Conservation (phyloP, 2,113 vertebrate species). For the Phylloscopus trochiloides region DNA sequence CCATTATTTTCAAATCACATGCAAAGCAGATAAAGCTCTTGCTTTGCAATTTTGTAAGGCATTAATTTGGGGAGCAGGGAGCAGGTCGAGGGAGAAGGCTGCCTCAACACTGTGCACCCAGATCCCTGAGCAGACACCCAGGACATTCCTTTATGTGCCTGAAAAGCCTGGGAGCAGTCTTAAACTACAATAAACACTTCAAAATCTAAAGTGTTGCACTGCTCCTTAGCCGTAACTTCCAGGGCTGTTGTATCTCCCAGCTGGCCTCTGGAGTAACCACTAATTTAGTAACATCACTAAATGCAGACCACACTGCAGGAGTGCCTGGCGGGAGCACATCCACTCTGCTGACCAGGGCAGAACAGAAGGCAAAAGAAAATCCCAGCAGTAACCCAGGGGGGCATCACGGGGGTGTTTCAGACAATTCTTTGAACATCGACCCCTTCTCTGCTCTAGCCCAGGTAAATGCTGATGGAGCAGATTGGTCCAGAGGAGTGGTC, state of each 20-base stretch:
- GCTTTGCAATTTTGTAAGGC: constrained; percentile 40
- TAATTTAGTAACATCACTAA: not conserved
- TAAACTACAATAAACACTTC: not conserved
- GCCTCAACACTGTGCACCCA: not conserved
- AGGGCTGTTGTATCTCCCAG: not conserved
- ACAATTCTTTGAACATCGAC: not conserved
- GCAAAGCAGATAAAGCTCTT: not conserved
- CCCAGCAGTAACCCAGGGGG: not conserved
- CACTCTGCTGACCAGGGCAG: fast-evolving
- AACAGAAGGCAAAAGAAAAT: not conserved
- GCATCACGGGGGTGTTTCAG: fast-evolving
- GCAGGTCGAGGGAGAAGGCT: not conserved
- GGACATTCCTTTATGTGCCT: not conserved
- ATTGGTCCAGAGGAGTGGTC: not conserved
- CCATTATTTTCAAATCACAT: constrained; percentile 11
- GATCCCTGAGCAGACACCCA: not conserved
- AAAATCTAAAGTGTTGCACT: not conserved
- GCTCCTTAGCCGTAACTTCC: fast-evolving
- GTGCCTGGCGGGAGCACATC: not conserved
- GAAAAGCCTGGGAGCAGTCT: not conserved
- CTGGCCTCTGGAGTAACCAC: not conserved
- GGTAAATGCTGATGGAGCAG: not conserved
- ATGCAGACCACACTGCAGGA: not conserved
- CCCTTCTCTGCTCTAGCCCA: not conserved
- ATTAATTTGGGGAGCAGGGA: not conserved